A percentile compares a stretch with the other conserved stretches of the same genome.
These are phyloP conservation scores for Allolobophora icterica DNA, from an alignment of 2,888 invertebrate genomes.

Conservation along the genomic window DNA sequence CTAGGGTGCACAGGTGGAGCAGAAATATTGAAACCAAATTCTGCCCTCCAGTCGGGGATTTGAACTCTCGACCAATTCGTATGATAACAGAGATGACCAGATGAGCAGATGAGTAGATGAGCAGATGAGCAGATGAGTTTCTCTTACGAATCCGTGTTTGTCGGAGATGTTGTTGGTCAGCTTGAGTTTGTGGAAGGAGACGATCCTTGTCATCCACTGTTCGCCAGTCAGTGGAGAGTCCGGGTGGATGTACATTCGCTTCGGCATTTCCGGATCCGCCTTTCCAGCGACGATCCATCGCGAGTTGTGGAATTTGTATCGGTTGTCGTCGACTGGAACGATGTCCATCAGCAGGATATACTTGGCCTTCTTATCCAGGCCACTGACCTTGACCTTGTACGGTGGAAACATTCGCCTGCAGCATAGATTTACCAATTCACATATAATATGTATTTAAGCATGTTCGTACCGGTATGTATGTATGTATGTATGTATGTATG, in stretches of 20 bases:
- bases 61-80: too few species aligned
- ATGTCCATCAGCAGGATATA: constrained; percentile 98
- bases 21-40: too few species aligned
- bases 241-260: constrained; percentile 98
- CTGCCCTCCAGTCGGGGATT: too few species aligned
- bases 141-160: constrained; percentile 69
- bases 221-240: constrained; percentile 95
- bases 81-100: too few species aligned
- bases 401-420: constrained; percentile 98
- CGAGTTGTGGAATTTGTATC: constrained; percentile 70
- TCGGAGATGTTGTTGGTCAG: constrained; percentile 99
- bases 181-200: constrained; percentile 98
- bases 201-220: constrained; percentile 99
- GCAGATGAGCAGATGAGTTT: not conserved
- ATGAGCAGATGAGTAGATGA: too few species aligned
- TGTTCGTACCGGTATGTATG: too few species aligned
- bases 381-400: constrained; percentile 97
- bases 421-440: too few species aligned
- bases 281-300: constrained; percentile 81
- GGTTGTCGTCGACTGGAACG: constrained; percentile 94
- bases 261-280: constrained; percentile 75
- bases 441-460: too few species aligned
- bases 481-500: too few species aligned
- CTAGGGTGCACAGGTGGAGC: too few species aligned
- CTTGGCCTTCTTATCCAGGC: constrained; percentile 96